These are phyloP conservation scores for Tachysurus vachellii DNA, from an alignment of 2,113 vertebrate species.

Conservation along the genomic window DNA sequence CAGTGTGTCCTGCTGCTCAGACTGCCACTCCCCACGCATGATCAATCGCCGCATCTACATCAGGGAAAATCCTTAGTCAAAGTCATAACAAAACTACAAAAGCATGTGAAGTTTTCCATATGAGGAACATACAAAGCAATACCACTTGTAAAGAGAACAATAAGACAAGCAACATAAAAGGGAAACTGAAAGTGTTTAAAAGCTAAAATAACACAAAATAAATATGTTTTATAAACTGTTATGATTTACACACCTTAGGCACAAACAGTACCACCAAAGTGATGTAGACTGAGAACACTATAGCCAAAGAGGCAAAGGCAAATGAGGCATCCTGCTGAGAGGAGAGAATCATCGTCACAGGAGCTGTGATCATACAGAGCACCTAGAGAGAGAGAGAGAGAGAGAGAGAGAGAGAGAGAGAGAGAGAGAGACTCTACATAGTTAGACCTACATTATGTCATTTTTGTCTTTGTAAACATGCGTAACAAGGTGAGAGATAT, in stretches of 20 bases:
- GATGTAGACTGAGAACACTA: slow-evolving; percentile 94
- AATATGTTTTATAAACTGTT: not conserved
- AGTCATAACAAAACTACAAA: not conserved
- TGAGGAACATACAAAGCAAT: not conserved
- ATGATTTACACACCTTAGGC: slow-evolving; percentile 81
- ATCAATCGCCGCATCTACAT: slow-evolving; percentile 89
- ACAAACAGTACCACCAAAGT: slow-evolving; percentile 94
- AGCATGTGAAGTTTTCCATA: not conserved
- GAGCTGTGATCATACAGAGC: slow-evolving; percentile 93
- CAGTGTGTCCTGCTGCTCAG: slow-evolving; percentile 94
- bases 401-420: slow-evolving; percentile 14
- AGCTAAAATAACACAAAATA: not conserved
- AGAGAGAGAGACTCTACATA: not conserved
- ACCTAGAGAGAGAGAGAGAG: slow-evolving; percentile 70
- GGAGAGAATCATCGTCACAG: slow-evolving; percentile 93
- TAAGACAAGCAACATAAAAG: not conserved
- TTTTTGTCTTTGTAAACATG: not conserved
- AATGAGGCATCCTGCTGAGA: slow-evolving; percentile 97
- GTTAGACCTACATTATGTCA: not conserved
- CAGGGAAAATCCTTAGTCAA: not conserved
- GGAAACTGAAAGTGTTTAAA: not conserved
- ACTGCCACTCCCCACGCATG: slow-evolving; percentile 95
- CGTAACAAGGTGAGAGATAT: not conserved
- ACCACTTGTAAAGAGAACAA: not conserved
- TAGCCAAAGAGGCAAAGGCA: slow-evolving; percentile 87